A percentile compares a stretch with the other conserved stretches of the same genome.
Evolutionary conservation across 2,797 vertebrate species (phyloP).

Genomic region (Coregonus sp.): DNA sequence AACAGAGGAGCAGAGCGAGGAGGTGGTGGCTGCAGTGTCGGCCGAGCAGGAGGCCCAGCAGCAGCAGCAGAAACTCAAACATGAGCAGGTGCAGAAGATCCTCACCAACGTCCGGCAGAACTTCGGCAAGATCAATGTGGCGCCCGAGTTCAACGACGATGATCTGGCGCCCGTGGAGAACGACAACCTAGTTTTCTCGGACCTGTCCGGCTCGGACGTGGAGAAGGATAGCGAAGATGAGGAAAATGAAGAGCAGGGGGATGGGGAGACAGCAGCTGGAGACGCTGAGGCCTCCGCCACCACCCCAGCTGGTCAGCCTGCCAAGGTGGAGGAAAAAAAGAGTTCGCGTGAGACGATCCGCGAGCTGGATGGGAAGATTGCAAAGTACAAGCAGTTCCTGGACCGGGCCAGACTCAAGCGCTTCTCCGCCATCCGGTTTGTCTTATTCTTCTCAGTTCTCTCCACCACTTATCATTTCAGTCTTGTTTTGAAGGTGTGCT

Average conservation of each 20-base stretch:
- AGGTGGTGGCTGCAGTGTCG: slow-evolving; percentile 6
- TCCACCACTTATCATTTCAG: slow-evolving; percentile 21
- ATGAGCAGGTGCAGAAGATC: slow-evolving; percentile 77
- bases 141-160: slow-evolving; percentile 88
- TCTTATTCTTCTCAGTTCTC: slow-evolving; percentile 32
- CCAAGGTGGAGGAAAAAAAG: slow-evolving; percentile 46
- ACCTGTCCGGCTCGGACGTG: slow-evolving; percentile 68
- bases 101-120: slow-evolving; percentile 87
- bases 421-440: slow-evolving; percentile 93
- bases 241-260: slow-evolving; percentile 17
- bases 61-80: slow-evolving; percentile 52
- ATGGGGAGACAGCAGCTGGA: slow-evolving; percentile 28
- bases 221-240: slow-evolving; percentile 51
- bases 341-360: slow-evolving; percentile 77
- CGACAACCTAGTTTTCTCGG: slow-evolving; percentile 78
- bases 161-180: slow-evolving; percentile 90
- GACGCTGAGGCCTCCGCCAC: not conserved
- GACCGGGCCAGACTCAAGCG: slow-evolving; percentile 92
- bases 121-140: slow-evolving; percentile 92
- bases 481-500: slow-evolving; percentile 11
- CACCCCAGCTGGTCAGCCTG: slow-evolving; percentile 17
- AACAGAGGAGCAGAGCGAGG: slow-evolving; percentile 32
- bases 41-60: slow-evolving; percentile 35
- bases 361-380: slow-evolving; percentile 91
- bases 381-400: slow-evolving; percentile 93